Base-by-base conservation (phyloP, 2,797 vertebrate species). In the Silurus aristotelis region DNA sequence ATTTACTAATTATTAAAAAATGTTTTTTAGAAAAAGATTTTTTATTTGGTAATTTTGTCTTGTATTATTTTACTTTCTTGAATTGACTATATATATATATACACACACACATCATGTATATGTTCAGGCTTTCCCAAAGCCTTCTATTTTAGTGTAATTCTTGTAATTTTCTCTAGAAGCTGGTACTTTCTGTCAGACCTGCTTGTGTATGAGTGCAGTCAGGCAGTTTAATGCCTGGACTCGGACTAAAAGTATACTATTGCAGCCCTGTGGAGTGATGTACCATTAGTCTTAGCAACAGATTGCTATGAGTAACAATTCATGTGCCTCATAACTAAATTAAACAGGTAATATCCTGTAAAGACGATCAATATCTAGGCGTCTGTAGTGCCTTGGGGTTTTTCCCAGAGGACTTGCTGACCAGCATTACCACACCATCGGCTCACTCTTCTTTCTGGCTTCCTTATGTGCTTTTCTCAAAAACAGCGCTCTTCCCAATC, bases 271-370 rank as follows among this genome's bases (percentile, higher is more conserved):
- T 48, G 14, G 27, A 46, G 13, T 3, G 78, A 48, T 27, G 22
- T 25, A 48, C 61, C 61, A 6, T 52, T 66, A 66, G 78, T 80
- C 78, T 80, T 66, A 27, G 43, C 78, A 80, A 66, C n/a, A 52
- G 14, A 27, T 80, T 66, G n/a, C 58, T 2, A 52, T 73, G 67
- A 85, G 43, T 66, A 56, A 52, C 46, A 31, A n/a, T 1, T 22
- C 13, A 52, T 12, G 12, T 19, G 19, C 10, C 58, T 73, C 70
- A 48, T 31, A 8, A 85, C 43, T n/a, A 9, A 20, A 64, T 64
- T 61, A 70, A 84, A 79, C 25, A 6, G 22, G 73, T 80, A 73
- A 72, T 80, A 31, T 87, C 17, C 58, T 67, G 19, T 56, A 25
- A 80, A 22, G 75, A 60, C 55, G 77, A 64, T 61, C 5, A 22